Conservation (phyloP, 1,140 invertebrate genomes). For the Leptoteleia sp. region DNA sequence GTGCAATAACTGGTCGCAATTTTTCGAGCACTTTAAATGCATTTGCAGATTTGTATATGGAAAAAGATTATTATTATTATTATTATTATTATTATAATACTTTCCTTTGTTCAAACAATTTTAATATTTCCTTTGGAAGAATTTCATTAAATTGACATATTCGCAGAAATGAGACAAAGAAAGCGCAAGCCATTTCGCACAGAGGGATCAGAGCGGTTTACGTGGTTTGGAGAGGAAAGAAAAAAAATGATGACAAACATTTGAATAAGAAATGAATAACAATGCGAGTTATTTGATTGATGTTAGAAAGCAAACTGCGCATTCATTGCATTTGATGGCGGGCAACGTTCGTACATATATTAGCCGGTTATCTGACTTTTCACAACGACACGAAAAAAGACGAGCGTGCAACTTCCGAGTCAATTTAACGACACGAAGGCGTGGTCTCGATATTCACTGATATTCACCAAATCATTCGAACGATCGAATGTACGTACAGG, state of each 20-base stretch:
- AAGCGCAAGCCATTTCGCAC: too few relatives aligned
- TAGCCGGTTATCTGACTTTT: conserved; percentile 53
- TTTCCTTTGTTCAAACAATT: too few relatives aligned
- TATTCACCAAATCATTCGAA: conserved; percentile 57
- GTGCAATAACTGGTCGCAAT: too few relatives aligned
- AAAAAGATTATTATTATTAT: too few relatives aligned
- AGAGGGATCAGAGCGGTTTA: too few relatives aligned
- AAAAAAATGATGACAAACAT: conserved; percentile 15
- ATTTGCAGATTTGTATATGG: too few relatives aligned
- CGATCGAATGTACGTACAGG: conserved; percentile 33
- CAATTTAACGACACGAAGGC: conserved; percentile 54
- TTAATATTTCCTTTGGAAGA: too few relatives aligned
- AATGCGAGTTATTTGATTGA: conserved; percentile 43
- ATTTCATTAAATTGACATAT: too few relatives aligned
- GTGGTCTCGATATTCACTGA: conserved; percentile 59
- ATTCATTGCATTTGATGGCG: conserved; percentile 48
- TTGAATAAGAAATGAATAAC: conserved; percentile 45
- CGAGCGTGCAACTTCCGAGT: conserved; percentile 58
- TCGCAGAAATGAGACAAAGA: too few relatives aligned
- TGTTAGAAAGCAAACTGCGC: conserved; percentile 48
- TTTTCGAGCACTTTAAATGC: too few relatives aligned
- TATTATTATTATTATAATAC: too few relatives aligned
- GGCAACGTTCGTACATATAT: conserved; percentile 32
- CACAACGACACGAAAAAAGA: conserved; percentile 60
- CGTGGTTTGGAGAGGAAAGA: too few relatives aligned